Conservation (phyloP, 1,140 invertebrate genomes). For the Frieseomelitta varia region DNA sequence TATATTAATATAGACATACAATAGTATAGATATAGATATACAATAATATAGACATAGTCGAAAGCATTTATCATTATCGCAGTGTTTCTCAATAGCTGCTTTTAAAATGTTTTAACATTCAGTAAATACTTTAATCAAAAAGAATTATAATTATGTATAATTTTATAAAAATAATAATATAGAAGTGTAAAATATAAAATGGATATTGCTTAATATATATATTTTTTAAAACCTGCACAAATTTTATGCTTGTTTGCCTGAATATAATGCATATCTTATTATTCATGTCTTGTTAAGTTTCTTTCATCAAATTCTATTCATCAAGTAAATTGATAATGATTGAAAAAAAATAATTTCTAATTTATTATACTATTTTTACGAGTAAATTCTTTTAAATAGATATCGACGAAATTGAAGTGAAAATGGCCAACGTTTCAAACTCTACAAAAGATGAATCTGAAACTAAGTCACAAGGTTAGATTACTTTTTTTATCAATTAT, state of each 20-base stretch:
- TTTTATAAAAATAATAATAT: neutral
- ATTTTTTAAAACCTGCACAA: neutral
- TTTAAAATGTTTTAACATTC: neutral
- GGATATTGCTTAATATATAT: neutral
- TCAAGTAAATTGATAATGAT: neutral
- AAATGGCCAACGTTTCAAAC: conserved; percentile 25
- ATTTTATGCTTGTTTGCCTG: neutral
- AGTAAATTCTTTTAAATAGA: neutral
- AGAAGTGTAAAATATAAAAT: neutral
- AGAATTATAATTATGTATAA: too few relatives aligned
- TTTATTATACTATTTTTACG: neutral
- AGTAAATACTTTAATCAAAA: neutral
- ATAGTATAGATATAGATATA: neutral
- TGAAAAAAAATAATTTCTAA: neutral
- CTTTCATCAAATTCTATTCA: neutral
- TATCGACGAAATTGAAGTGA: neutral
- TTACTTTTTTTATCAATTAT: neutral
- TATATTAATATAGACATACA: neutral
- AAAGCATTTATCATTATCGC: neutral
- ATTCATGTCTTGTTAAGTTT: neutral
- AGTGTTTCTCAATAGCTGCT: neutral
- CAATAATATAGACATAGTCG: neutral
- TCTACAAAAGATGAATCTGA: conserved; percentile 4
- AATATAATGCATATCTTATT: neutral
- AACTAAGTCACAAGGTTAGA: conserved; percentile 44